These are phyloP conservation scores for Anthonomus grandis DNA, from an alignment of 1,140 invertebrate genomes.

Conservation along the genomic window DNA sequence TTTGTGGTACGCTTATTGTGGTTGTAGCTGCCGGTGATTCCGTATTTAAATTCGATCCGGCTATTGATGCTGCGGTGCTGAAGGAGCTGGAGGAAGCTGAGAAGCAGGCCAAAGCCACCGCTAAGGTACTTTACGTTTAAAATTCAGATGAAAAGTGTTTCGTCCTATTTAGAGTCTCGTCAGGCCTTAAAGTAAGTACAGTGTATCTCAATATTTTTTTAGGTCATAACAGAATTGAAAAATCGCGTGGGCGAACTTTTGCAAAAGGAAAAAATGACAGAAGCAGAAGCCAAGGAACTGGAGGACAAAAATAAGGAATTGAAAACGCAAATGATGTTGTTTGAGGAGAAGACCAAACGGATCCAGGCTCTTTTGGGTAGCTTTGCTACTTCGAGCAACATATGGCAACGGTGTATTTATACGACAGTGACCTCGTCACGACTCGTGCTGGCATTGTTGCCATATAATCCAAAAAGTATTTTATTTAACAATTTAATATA, in stretches of 20 bases:
- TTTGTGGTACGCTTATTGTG: not conserved
- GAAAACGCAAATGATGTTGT: conserved; percentile 42
- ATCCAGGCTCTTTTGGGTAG: conserved; percentile 38
- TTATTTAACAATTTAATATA: not conserved
- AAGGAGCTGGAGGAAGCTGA: conserved; percentile 45
- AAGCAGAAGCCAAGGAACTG: conserved; percentile 41
- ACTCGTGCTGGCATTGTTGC: no score
- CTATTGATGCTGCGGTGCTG: conserved; percentile 36
- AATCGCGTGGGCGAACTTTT: conserved; percentile 36
- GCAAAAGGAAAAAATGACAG: conserved; percentile 34
- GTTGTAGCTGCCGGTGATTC: conserved; percentile 19
- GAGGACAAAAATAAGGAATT: conserved; percentile 41
- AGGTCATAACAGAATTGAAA: conserved; percentile 42
- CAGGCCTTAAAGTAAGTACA: no score
- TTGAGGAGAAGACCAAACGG: conserved; percentile 44
- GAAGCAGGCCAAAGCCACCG: conserved; percentile 42
- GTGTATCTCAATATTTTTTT: not conserved
- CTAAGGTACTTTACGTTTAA: conserved; percentile 12
- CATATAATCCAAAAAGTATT: not conserved
- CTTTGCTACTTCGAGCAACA: no score
- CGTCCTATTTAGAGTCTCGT: no score
- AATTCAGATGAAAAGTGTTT: no score
- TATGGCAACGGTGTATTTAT: no score
- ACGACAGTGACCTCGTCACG: no score
- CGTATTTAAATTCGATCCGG: conserved; percentile 28